Evolutionary conservation across 1,140 invertebrate genomes (phyloP).

Genomic region (Scaptomyza hsui): DNA sequence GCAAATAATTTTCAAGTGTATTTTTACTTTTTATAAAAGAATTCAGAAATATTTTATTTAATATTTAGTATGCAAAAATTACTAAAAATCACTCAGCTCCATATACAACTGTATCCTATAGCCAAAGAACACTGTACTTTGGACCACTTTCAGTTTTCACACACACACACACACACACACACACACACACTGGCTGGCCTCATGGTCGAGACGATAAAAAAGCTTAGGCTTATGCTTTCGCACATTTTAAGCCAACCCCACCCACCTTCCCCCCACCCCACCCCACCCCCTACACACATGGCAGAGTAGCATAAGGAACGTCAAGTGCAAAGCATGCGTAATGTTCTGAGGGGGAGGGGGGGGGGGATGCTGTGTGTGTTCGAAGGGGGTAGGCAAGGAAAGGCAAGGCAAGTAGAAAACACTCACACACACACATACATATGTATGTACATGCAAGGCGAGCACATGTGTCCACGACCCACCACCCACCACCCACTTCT

Average conservation of each 20-base stretch:
- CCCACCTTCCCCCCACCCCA: neutral
- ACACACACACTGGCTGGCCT: slow-evolving; percentile 35
- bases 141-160: slow-evolving; percentile 70
- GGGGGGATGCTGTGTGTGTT: slow-evolving; percentile 3
- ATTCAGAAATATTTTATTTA: too few species aligned
- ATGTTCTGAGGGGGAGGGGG: slow-evolving; percentile 29
- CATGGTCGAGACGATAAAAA: slow-evolving; percentile 78
- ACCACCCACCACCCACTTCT: neutral
- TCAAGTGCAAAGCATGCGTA: slow-evolving; percentile 70
- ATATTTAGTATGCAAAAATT: too few species aligned
- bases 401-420: too few species aligned
- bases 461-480: slow-evolving; percentile 61
- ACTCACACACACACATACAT: neutral
- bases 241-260: slow-evolving; percentile 69
- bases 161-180: slow-evolving; percentile 11
- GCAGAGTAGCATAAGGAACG: slow-evolving; percentile 51
- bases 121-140: neutral
- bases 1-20: too few species aligned
- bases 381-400: slow-evolving; percentile 11
- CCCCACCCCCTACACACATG: slow-evolving; percentile 2
- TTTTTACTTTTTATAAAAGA: too few species aligned
- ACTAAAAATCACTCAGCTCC: too few species aligned
- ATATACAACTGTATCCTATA: too few species aligned
- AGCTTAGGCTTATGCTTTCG: slow-evolving; percentile 79
- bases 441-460: neutral